These are phyloP conservation scores for honey bee (Apis mellifera) DNA, from an alignment of 1,140 invertebrate genomes.

Conservation along the genomic window DNA sequence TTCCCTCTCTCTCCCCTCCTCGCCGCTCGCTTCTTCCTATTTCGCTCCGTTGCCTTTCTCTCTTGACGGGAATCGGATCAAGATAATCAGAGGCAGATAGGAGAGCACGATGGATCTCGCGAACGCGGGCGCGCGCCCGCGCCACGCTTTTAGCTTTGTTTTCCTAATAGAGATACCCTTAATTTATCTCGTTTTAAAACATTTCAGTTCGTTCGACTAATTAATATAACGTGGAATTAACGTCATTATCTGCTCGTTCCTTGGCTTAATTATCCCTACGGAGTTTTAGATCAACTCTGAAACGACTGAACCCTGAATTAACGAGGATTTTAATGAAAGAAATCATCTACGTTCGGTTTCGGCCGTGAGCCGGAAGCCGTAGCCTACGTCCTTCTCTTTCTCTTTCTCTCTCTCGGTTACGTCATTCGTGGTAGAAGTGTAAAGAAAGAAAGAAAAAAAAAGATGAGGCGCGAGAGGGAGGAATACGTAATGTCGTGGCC, in stretches of 20 bases:
- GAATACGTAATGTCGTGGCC: constrained; percentile 50
- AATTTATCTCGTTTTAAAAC: constrained; percentile 18
- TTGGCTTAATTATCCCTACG: constrained; percentile 18
- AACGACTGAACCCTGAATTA: background rate
- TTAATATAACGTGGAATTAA: constrained; percentile 36
- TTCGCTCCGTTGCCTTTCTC: background rate
- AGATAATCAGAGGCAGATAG: constrained; percentile 26
- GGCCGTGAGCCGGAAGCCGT: constrained; percentile 62
- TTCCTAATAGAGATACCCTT: constrained; percentile 6
- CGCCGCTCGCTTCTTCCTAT: background rate
- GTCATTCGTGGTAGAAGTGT: constrained; percentile 25
- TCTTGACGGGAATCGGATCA: background rate
- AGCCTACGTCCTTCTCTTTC: background rate
- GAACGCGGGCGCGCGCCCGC: background rate
- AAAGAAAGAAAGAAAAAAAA: too few relatives aligned
- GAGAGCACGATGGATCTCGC: background rate
- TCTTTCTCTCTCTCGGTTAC: constrained; percentile 34
- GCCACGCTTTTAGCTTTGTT: constrained; percentile 9
- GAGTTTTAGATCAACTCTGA: constrained; percentile 2
- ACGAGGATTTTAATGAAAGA: constrained; percentile 54
- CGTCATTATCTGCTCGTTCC: constrained; percentile 8
- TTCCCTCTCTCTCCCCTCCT: background rate
- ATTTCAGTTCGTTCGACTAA: constrained; percentile 14
- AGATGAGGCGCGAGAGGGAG: constrained; percentile 4
- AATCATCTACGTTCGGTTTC: background rate